Evolutionary conservation across 2,113 vertebrate species (phyloP), one percentile per base, ranked within the genome.

Genomic region (Atrichornis clamosus): DNA sequence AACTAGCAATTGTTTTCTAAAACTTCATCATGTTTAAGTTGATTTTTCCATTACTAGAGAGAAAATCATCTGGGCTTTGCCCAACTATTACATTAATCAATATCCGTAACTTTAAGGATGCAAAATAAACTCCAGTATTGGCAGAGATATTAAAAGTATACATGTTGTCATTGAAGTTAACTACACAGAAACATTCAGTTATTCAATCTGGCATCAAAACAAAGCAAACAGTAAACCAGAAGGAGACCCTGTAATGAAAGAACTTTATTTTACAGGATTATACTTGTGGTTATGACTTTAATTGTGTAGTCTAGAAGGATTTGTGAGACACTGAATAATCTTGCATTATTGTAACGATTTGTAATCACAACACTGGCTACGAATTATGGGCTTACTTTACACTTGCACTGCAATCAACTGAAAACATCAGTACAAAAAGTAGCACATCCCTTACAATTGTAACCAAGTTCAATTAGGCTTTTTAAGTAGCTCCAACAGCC

Each of bases 251-350:
- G 81, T 87, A 94, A 97, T 92, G 55, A 97, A 97, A 42, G 90
- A 58, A 96, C 95, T 97, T 97, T 76, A 93, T 94, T 53, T 95
- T 78, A 69, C 62, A 95, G 84, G 84, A 97, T 95, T 97, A 96
- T 84, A 84, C 75, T 96, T 82, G 72, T 79, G 35, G 50, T 96
- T 97, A 96, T 44, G 47, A 75, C 74, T 97, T 96, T 79, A 98
- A 93, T 65, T 93, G 90, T 70, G 58, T 39, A 87, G 67, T 82
- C 81, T 81, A 35, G 68, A 95, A 96, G 77, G 93, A 96, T 92
- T 93, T 97, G 89, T 35, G 33, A 96, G 52, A 94, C 97, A 98
- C 69, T 77, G 65, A 95, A 91, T 94, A 96, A 96, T 95, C 82
- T 90, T 7, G 1, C 42, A 73, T 95, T 97, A 96, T 78, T 95